Conservation (phyloP, 2,797 vertebrate species). For the Anas acuta region DNA sequence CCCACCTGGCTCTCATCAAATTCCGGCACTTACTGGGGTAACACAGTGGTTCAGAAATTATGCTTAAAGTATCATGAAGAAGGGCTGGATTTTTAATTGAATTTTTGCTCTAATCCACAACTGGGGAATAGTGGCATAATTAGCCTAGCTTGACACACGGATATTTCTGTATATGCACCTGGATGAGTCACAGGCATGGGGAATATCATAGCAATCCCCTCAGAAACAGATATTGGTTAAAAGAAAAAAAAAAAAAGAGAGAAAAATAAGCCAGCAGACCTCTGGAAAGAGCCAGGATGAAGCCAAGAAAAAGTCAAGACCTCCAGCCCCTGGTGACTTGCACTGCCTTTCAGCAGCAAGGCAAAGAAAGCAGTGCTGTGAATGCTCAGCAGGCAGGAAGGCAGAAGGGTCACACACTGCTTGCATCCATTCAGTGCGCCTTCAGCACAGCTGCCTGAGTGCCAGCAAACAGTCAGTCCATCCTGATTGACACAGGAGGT, state of each 20-base stretch:
- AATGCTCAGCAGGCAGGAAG: background rate
- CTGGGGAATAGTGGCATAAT: constrained; percentile 22
- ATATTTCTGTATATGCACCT: background rate
- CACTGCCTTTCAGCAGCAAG: background rate
- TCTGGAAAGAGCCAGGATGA: background rate
- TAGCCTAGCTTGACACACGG: background rate
- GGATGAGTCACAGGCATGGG: background rate
- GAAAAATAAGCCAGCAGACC: background rate
- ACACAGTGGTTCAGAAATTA: background rate
- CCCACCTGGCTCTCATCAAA: background rate
- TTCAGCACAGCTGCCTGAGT: background rate
- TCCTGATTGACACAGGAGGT: background rate
- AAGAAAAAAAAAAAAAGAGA: background rate
- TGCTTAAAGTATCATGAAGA: background rate
- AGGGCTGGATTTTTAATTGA: background rate
- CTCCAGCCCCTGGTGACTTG: background rate
- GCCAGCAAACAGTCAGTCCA: no score
- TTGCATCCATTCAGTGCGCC: background rate
- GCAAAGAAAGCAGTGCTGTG: background rate
- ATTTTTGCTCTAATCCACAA: background rate
- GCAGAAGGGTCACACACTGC: background rate
- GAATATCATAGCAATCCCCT: background rate
- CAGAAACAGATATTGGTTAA: background rate
- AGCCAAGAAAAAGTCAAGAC: background rate
- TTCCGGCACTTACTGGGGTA: background rate